A percentile compares a stretch with the other conserved stretches of the same genome.
These are phyloP conservation scores for Enteromius anoplus DNA, from an alignment of 2,797 vertebrate species.

Conservation along the genomic window DNA sequence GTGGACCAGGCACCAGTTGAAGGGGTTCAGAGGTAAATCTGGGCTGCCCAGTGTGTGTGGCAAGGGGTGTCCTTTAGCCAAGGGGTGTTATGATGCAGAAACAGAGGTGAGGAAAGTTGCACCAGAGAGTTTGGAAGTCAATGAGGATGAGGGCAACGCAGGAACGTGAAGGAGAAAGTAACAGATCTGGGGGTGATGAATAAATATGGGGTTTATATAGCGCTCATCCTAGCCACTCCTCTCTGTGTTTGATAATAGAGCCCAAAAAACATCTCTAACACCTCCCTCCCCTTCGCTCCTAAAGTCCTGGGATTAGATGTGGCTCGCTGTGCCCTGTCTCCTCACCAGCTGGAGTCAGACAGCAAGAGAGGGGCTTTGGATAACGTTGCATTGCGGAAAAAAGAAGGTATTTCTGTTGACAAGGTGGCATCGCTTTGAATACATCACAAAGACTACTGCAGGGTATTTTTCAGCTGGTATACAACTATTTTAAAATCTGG, in stretches of 20 bases:
- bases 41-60: slow-evolving; percentile 42
- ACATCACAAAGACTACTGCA: not conserved
- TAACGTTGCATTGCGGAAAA: not conserved
- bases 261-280: slow-evolving; percentile 72
- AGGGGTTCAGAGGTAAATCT: slow-evolving; percentile 56
- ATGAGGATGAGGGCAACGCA: slow-evolving; percentile 66
- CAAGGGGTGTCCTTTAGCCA: slow-evolving; percentile 34
- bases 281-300: slow-evolving; percentile 79
- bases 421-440: not conserved
- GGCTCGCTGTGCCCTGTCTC: slow-evolving; percentile 44
- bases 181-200: slow-evolving; percentile 83
- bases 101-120: slow-evolving; percentile 16
- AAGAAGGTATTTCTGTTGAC: slow-evolving; percentile 11
- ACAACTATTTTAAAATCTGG: not conserved
- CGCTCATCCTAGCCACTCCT: slow-evolving; percentile 85
- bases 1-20: slow-evolving; percentile 67
- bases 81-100: slow-evolving; percentile 1
- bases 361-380: slow-evolving; percentile 16
- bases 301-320: slow-evolving; percentile 53
- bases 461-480: not conserved
- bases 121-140: slow-evolving; percentile 66
- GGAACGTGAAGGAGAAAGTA: slow-evolving; percentile 75
- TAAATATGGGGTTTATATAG: slow-evolving; percentile 87
- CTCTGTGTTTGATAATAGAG: slow-evolving; percentile 67
- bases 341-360: slow-evolving; percentile 37